A percentile compares a stretch with the other conserved stretches of the same genome.
These are phyloP conservation scores for Nymphicus hollandicus DNA, from an alignment of 2,113 vertebrate species.

Conservation along the genomic window DNA sequence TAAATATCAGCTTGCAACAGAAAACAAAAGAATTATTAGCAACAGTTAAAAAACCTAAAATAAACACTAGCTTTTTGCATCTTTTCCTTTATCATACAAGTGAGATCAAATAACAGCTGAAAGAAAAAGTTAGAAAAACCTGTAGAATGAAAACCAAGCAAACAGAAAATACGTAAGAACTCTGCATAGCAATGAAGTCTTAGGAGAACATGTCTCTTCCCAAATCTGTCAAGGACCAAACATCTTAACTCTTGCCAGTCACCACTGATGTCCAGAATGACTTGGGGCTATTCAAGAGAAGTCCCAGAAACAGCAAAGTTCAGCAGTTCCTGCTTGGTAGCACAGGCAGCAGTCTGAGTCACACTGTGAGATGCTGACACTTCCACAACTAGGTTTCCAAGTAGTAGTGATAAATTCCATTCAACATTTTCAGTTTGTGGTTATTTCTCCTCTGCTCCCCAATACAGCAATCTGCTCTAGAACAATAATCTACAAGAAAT, in stretches of 20 bases:
- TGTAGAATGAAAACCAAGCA: conserved; percentile 20
- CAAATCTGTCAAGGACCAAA: conserved; percentile 33
- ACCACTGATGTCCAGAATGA: not conserved
- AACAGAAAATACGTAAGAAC: not conserved
- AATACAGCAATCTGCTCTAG: not conserved
- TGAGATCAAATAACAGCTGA: conserved; percentile 34
- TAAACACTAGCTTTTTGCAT: not conserved
- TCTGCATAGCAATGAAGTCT: not conserved
- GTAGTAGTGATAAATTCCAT: not conserved
- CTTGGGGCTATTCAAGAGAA: not conserved
- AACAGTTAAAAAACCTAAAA: not conserved
- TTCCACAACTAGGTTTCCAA: not conserved
- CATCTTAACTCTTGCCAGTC: not conserved
- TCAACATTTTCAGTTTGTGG: not conserved
- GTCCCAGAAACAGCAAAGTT: not conserved
- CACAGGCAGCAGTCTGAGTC: not conserved
- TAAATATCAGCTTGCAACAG: not conserved
- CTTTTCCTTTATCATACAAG: conserved; percentile 31
- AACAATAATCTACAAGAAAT: not conserved
- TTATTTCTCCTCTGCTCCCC: not conserved
- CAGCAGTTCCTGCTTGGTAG: not conserved
- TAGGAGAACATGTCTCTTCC: conserved; percentile 24
- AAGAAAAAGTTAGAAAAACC: conserved; percentile 56
- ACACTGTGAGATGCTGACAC: not conserved
- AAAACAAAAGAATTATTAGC: not conserved